Percentiles rank a stretch among this genome's conserved stretches.
Conservation (phyloP, 2,113 vertebrate genomes). For the Rafetus swinhoei region DNA sequence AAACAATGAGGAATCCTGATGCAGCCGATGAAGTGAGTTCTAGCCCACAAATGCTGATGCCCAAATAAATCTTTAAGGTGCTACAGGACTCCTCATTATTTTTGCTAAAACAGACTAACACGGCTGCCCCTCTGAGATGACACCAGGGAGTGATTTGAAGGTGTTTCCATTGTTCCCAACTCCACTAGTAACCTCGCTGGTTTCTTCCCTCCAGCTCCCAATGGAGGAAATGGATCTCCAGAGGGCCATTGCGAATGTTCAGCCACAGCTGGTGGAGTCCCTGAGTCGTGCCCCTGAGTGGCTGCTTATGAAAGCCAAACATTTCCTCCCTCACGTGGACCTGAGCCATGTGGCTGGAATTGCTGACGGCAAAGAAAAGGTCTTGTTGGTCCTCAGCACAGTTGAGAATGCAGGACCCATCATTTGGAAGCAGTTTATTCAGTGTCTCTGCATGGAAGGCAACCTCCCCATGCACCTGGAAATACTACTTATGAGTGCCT, state of each 20-base stretch:
- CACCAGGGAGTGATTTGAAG: not conserved
- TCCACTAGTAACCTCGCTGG: not conserved
- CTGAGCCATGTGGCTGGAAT: not conserved
- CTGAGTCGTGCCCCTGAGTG: conserved; percentile 53
- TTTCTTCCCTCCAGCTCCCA: not conserved
- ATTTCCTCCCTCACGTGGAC: conserved; percentile 45
- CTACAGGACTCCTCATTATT: too few species aligned
- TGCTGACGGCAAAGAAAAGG: not conserved
- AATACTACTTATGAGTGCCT: conserved; percentile 78
- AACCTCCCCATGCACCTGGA: conserved; percentile 86
- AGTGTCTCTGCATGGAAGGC: conserved; percentile 78
- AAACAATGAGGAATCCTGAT: too few species aligned
- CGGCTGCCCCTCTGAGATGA: too few species aligned
- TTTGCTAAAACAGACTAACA: too few species aligned
- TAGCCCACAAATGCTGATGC: too few species aligned
- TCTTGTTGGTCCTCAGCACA: conserved; percentile 65
- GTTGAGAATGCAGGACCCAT: conserved; percentile 46
- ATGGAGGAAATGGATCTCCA: not conserved
- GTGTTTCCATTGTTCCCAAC: not conserved
- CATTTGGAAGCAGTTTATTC: conserved; percentile 79
- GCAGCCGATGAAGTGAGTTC: too few species aligned
- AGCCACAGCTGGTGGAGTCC: conserved; percentile 69
- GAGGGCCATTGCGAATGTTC: conserved; percentile 54
- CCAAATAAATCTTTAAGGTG: too few species aligned
- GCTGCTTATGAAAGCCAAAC: conserved; percentile 44